Evolutionary conservation across 2,797 vertebrate species (phyloP).

Genomic region (Coranthus polyacanthus): DNA sequence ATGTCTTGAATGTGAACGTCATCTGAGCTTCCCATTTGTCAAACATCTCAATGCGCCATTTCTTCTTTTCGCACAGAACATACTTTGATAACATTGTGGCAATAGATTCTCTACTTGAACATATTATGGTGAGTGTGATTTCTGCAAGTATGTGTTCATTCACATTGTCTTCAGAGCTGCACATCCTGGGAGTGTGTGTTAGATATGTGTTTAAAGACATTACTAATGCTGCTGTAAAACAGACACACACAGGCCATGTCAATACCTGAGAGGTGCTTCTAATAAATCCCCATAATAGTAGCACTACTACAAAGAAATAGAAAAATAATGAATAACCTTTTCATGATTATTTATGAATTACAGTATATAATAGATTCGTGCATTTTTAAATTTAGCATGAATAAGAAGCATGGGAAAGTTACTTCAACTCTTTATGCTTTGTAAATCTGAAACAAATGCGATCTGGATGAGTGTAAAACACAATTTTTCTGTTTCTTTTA

Average conservation of each 20-base stretch:
- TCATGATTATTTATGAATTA: no score
- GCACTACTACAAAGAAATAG: no score
- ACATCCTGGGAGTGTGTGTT: conserved; percentile 60
- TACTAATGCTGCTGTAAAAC: conserved; percentile 18
- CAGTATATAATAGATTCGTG: neutral
- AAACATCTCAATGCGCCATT: conserved; percentile 75
- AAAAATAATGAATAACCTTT: no score
- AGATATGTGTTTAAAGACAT: conserved; percentile 46
- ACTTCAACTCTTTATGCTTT: no score
- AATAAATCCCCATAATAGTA: neutral
- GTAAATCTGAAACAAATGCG: conserved; percentile 30
- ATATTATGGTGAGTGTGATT: conserved; percentile 97
- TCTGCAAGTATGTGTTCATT: conserved; percentile 70
- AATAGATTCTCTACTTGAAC: conserved; percentile 99
- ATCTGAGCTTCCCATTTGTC: conserved; percentile 75
- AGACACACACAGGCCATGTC: conserved; percentile 12
- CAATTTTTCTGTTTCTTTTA: conserved; percentile 38
- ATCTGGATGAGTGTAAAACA: conserved; percentile 23
- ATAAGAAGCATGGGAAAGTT: no score
- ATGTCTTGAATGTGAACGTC: conserved; percentile 73
- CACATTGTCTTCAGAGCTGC: conserved; percentile 64
- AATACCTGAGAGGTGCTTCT: neutral
- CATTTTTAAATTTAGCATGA: no score
- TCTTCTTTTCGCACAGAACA: conserved; percentile 90
- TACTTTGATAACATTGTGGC: conserved; percentile 99